A percentile compares a stretch with the other conserved stretches of the same genome.
Conservation (phyloP, 2,797 vertebrate genomes). For the Cyclopterus lumpus region DNA sequence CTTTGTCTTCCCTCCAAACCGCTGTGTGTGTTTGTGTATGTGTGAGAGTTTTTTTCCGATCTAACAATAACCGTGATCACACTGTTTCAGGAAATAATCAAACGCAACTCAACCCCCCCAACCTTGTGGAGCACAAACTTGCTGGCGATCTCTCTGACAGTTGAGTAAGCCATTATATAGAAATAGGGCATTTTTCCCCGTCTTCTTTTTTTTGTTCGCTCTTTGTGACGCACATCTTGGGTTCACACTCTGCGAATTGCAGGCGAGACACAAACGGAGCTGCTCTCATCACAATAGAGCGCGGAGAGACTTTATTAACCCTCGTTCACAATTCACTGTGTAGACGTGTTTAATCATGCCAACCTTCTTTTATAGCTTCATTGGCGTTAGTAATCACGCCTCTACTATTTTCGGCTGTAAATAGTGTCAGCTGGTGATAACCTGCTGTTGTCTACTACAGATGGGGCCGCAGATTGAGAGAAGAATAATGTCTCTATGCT, state of each 20-base stretch:
- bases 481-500: neutral
- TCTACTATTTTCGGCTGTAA: slow-evolving; percentile 10
- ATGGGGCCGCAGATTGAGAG: slow-evolving; percentile 4
- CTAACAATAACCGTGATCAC: slow-evolving; percentile 40
- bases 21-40: no score
- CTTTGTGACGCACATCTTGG: slow-evolving; percentile 42
- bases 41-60: no score
- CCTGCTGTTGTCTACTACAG: slow-evolving; percentile 9
- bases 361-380: slow-evolving; percentile 24
- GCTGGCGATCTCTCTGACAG: slow-evolving; percentile 49
- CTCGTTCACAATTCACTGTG: slow-evolving; percentile 14
- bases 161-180: slow-evolving; percentile 63
- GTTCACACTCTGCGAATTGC: slow-evolving; percentile 32
- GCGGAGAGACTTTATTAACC: slow-evolving; percentile 15
- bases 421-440: slow-evolving; percentile 2
- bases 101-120: slow-evolving; percentile 22
- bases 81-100: slow-evolving; percentile 35
- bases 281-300: slow-evolving; percentile 21
- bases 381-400: slow-evolving; percentile 29
- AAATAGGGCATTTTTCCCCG: slow-evolving; percentile 57
- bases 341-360: slow-evolving; percentile 18
- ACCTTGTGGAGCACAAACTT: slow-evolving; percentile 31
- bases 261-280: slow-evolving; percentile 30
- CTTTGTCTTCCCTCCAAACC: neutral
- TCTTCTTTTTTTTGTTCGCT: slow-evolving; percentile 14